Evolutionary conservation across 2,888 invertebrate genomes (phyloP), one percentile per base, ranked within the genome.

Genomic region (Standfussiana lucernea): DNA sequence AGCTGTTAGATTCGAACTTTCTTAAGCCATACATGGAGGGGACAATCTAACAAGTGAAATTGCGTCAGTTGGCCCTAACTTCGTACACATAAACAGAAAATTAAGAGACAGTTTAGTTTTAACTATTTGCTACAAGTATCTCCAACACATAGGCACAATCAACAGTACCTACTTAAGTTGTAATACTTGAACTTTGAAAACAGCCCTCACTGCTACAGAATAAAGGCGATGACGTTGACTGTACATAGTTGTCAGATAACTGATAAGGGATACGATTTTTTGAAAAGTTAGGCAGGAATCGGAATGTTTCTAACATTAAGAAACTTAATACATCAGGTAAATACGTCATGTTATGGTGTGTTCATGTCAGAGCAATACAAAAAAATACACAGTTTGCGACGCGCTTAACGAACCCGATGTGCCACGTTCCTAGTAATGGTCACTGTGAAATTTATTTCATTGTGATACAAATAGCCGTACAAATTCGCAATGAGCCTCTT

Each of bases 401-500:
- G 28, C 28, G 7, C 18, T 59, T 59, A 32, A 28, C 13, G 11
- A 62, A 21, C 21, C 18, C 32, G 35, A 18, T 65, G 28, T 65
- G 35, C 11, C 37, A 37, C 47, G 32, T n/a, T 28, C 28, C 28
- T 42, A n/a, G 6, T 21, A 50, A 11, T 21, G 18, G 61, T 61
- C 35, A 53, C 32, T 73, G n/a, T 45, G 13, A 35, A 45, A 66
- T 80, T 80, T 77, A 70, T 53, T 77, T 70, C 65, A 76, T 81
- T 81, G 61, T 61, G 40, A 71, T 80, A 69, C 32, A 70, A 73
- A 69, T 71, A 56, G 45, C 45, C 37, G 8, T 28, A 68, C 72
- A 68, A 68, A 71, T 80, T 71, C 67, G 56, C 71, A 80, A 81
- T 42, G 42, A 47, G 21, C 40, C 53, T n/a, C 76, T 62, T 80